Evolutionary conservation across 2,888 invertebrate species (phyloP), one percentile per base, ranked within the genome.

Genomic region (Crepidodera aurea): DNA sequence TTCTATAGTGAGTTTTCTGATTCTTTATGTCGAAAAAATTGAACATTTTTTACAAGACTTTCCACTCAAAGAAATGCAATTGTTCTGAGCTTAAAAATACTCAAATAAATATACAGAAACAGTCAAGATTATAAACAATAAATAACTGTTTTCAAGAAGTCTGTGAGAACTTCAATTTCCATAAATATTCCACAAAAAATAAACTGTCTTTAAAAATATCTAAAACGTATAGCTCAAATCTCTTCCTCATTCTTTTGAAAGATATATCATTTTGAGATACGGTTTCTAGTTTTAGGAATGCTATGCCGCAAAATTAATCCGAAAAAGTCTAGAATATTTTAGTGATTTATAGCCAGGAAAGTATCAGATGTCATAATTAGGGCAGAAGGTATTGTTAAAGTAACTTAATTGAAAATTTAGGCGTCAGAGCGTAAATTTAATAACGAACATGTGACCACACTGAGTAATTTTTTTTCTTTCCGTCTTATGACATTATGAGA

Each of bases 221-320:
- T 19, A 19, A 12, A 18, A 19, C 42, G n/a, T 18, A 42, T 18
- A 42, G 5, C 3, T 44, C n/a, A n/a, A 10, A 19, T 40, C 34
- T 44, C 37, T 56, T 56, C 56, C 56, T 51, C 19, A 56, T 56
- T 61, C 56, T 32, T 56, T 50, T 42, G 27, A 46, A 46, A 58
- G 65, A 69, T 69, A 59, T 64, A 65, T 60, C 32, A 62, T 19
- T 25, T 44, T 37, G 16, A 60, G 69, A 67, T 60, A 66, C 67
- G 67, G 66, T 59, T 65, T 62, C 59, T 64, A 58, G 39, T 55
- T 60, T 63, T 65, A 37, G 65, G 68, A 69, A 71, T 71, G 66
- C 61, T 53, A 55, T 66, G 59, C 67, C 71, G 68, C 71, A 51
- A 71, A 71, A 71, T 71, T 71, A 60, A 65, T 61, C 50, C 63